These are phyloP conservation scores for Tolypeutes matacus DNA, from an alignment of 2,797 vertebrate species.

Conservation along the genomic window DNA sequence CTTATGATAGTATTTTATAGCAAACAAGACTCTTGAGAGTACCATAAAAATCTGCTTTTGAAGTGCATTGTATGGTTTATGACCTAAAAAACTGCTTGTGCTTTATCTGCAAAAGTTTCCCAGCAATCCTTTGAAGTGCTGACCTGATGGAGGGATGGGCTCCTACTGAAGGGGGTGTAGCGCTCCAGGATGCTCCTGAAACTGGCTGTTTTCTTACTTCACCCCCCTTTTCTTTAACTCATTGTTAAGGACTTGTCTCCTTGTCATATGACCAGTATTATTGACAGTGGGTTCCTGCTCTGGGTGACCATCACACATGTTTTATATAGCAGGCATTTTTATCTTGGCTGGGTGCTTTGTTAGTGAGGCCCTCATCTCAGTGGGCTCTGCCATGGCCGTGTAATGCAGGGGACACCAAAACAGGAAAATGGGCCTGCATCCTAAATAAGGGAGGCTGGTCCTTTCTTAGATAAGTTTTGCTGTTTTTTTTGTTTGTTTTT, in stretches of 20 bases:
- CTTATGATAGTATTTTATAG: slow-evolving; percentile 68
- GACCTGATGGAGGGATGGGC: accelerated
- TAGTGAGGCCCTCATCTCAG: background rate
- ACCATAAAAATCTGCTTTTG: slow-evolving; percentile 72
- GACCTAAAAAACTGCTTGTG: slow-evolving; percentile 73
- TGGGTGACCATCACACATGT: accelerated
- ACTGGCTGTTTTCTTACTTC: background rate
- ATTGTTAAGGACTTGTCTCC: background rate
- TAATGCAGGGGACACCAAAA: background rate
- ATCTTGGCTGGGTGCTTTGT: background rate
- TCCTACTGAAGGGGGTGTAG: background rate
- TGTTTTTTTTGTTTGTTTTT: no score
- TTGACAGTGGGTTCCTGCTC: background rate
- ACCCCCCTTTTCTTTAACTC: background rate
- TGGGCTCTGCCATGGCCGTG: background rate
- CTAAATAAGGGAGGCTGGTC: background rate
- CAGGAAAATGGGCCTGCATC: background rate
- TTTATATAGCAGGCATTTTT: background rate
- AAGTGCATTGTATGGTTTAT: slow-evolving; percentile 55
- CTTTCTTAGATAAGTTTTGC: no score
- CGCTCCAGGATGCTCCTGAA: slow-evolving; percentile 32
- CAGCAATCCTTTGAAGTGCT: background rate
- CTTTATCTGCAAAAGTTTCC: slow-evolving; percentile 64
- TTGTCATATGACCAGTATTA: background rate
- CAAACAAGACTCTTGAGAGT: slow-evolving; percentile 67